These are phyloP conservation scores for Cydia amplana DNA, from an alignment of 1,140 invertebrate species.

Conservation along the genomic window DNA sequence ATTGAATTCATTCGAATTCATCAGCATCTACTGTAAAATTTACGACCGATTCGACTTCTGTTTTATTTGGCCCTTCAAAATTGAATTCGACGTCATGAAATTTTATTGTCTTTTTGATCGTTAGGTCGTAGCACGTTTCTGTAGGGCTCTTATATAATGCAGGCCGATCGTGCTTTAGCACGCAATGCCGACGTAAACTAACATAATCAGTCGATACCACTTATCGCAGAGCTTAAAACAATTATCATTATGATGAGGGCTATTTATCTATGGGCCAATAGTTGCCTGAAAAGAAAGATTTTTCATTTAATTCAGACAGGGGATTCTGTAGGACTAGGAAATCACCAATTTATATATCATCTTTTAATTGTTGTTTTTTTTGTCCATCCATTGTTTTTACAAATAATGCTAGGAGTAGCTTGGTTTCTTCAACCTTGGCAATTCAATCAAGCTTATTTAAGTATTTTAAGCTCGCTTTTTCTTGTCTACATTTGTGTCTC, in stretches of 20 bases:
- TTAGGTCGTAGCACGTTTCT: not conserved
- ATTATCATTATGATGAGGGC: not conserved
- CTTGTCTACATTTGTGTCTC: not conserved
- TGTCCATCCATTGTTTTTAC: not conserved
- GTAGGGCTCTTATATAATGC: constrained; percentile 23
- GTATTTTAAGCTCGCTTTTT: not conserved
- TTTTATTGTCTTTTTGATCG: constrained; percentile 24
- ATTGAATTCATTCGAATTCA: not conserved
- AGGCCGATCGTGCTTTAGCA: constrained; percentile 21
- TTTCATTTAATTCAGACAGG: too few relatives aligned
- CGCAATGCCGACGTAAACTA: constrained; percentile 22
- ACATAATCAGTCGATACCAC: constrained; percentile 24
- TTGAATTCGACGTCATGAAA: constrained; percentile 24
- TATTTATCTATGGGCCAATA: too few relatives aligned
- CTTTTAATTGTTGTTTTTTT: not conserved
- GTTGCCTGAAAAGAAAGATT: too few relatives aligned
- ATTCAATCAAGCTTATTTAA: not conserved
- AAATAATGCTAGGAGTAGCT: not conserved
- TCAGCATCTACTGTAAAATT: constrained; percentile 8
- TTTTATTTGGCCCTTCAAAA: constrained; percentile 23
- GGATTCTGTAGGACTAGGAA: too few relatives aligned
- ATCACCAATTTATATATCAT: not conserved
- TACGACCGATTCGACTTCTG: not conserved
- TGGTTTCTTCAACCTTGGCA: not conserved
- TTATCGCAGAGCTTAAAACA: constrained; percentile 6